phyloP scores from a whole-genome alignment of 2,888 invertebrate species.

The Entomobrya multifasciata region DNA sequence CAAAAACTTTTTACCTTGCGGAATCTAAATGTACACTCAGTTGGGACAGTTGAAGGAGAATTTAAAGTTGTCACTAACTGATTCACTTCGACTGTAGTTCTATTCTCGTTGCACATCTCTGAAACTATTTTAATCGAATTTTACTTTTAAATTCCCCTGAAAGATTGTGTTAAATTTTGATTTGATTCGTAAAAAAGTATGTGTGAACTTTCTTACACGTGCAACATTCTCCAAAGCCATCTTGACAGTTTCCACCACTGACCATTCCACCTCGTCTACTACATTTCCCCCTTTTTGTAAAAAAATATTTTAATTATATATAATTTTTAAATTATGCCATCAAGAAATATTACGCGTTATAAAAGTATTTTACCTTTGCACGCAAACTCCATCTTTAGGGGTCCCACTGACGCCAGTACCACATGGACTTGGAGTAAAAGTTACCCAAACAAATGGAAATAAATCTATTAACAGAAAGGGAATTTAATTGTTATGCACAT shows the following conservation, averaged over 20 bases:
- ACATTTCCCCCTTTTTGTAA: slow-evolving; percentile 54
- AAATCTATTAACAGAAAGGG: slow-evolving; percentile 19
- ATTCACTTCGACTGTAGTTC: slow-evolving; percentile 45
- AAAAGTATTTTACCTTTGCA: slow-evolving; percentile 62
- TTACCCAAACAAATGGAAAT: slow-evolving; percentile 66
- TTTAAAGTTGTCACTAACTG: slow-evolving; percentile 59
- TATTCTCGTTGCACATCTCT: slow-evolving; percentile 48
- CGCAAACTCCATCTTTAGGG: slow-evolving; percentile 48
- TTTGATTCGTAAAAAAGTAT: background rate
- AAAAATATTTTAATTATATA: no score
- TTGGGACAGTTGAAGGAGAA: slow-evolving; percentile 13
- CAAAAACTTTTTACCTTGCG: slow-evolving; percentile 62
- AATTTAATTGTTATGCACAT: background rate
- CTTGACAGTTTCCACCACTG: slow-evolving; percentile 65
- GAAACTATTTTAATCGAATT: slow-evolving; percentile 42
- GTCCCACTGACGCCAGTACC: background rate
- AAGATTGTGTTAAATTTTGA: no score
- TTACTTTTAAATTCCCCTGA: background rate
- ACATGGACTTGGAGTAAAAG: slow-evolving; percentile 54
- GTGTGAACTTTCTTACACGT: slow-evolving; percentile 51
- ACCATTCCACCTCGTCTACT: slow-evolving; percentile 55
- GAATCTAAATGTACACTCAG: slow-evolving; percentile 66
- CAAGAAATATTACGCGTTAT: no score
- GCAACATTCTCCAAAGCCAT: slow-evolving; percentile 74
- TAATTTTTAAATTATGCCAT: no score